A percentile compares a stretch with the other conserved stretches of the same genome.
phyloP scores from a whole-genome alignment of 2,888 invertebrate species.

The Carcina quercana region DNA sequence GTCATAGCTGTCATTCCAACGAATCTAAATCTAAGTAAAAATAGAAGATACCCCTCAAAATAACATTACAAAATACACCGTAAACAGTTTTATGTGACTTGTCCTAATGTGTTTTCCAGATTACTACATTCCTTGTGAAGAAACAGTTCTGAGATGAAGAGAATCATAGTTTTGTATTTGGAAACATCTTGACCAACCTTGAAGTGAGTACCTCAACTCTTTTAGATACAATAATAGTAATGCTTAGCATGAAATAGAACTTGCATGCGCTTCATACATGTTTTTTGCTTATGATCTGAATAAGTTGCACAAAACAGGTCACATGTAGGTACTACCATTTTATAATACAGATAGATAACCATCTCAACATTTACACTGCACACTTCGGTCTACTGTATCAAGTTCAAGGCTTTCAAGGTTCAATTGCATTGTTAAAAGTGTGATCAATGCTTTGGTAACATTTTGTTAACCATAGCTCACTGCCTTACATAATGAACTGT shows the following conservation, averaged over 20 bases:
- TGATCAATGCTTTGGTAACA: too few species aligned
- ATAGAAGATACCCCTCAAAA: slow-evolving; percentile 13
- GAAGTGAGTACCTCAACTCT: slow-evolving; percentile 53
- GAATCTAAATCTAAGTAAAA: slow-evolving; percentile 11
- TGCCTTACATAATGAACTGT: too few species aligned
- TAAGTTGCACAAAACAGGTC: too few species aligned
- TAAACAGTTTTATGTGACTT: slow-evolving; percentile 1
- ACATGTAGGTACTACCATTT: neutral
- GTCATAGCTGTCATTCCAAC: slow-evolving; percentile 65
- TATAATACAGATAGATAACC: too few species aligned
- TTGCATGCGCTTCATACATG: too few species aligned
- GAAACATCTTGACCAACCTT: slow-evolving; percentile 71
- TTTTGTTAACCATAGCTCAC: too few species aligned
- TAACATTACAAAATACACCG: slow-evolving; percentile 2
- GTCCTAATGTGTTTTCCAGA: slow-evolving; percentile 31
- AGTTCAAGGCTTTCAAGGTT: slow-evolving; percentile 23
- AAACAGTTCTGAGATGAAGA: slow-evolving; percentile 53
- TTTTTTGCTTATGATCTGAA: too few species aligned
- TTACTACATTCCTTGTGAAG: slow-evolving; percentile 28
- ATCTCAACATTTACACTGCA: too few species aligned
- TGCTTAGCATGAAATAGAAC: too few species aligned
- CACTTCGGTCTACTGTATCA: slow-evolving; percentile 7
- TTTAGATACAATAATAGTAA: too few species aligned
- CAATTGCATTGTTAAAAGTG: slow-evolving; percentile 8
- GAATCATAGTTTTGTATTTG: slow-evolving; percentile 45